Evolutionary conservation across 2,113 vertebrate genomes (phyloP), one percentile per base, ranked within the genome.

Genomic region (Columbina picui): DNA sequence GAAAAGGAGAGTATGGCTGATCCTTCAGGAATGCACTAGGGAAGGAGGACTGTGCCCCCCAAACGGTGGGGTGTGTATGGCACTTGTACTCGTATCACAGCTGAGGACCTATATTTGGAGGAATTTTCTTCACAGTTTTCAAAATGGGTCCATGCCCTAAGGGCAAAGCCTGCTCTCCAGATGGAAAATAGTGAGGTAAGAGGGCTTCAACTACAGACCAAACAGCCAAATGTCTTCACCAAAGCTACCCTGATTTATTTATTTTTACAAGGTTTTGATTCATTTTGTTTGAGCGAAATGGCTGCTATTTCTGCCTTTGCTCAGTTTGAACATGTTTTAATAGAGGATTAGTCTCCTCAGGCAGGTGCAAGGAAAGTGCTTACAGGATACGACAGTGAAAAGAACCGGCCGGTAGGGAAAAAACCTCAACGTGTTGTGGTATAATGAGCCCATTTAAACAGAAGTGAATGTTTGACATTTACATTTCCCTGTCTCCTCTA

Each of bases 391-490:
- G 76, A 92, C 87, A 93, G 93, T 96, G 93, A 91, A 94, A 79
- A 93, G 91, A 96, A 70, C 87, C 87, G 91, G 93, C 87, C 83
- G 93, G 96, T 94, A 80, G 71, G 77, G 79, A 91, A 90, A 86
- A 90, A 96, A 91, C 14, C 90, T 89, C 84, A 76, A 82, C 65
- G 65, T 43, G 7, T 85, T 91, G 59, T 61, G 55, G 64, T 89
- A 92, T 94, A 97, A 97, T 93, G 65, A 96, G 61, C 67, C 94
- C 80, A 84, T 94, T 97, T 96, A 95, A 95, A 94, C 91, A 93
- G 90, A 95, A 94, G 89, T 89, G 95, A 94, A 93, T 77, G 91
- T 95, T 96, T 96, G 97, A 96, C 93, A 96, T 96, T 97, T 96
- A 92, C 89, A 93, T 96, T 94, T 91, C 69, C 52, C 89, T 64